Base-by-base conservation (phyloP, 2,113 vertebrate species). In the Leptocoma aspasia region DNA sequence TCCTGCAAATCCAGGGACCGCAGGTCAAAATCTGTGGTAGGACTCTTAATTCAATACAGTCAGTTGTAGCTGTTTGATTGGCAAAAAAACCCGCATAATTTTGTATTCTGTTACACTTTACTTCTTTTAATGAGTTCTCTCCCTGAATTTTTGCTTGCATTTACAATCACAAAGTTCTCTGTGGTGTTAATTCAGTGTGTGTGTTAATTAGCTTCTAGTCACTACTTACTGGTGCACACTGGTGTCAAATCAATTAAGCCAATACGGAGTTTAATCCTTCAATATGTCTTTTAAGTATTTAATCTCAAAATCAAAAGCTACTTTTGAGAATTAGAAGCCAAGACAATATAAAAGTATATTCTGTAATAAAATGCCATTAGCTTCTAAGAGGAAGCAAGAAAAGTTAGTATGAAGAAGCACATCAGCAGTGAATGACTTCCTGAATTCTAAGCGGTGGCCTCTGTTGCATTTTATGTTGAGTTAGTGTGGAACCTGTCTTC, bases 31-130 rank as follows among this genome's bases (percentile, higher is more conserved):
- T 75, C 47, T 69, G 11, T 70, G 31, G 24, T 75, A 68, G 24
- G 47, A 50, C 27, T 64, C 24, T 66, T 86, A 66, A 66, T 60
- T 91, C 26, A 8, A 1, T 71, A 13, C 22, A 7, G 7, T 91
- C 28, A 33, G 14, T 56, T 94, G 49, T 68, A 94, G 42, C 61
- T 77, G 7, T 79, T 71, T 70, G 53, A 52, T 27, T 57, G 31
- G 45, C 57, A 94, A 83, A 52, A n/a, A n/a, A n/a, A n/a, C n/a
- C n/a, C n/a, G n/a, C n/a, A 82, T n/a, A 82, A 49, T 88, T 95
- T 59, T 6, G 17, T 45, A 76, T 82, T 24, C 13, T 42, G 17
- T 86, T 86, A 69, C 15, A 28, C 21, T 82, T 19, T 76, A 12
- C 12, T 72, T 72, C 14, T 76, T 91, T 49, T 49, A 92, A 53